A percentile compares a stretch with the other conserved stretches of the same genome.
Evolutionary conservation across 1,140 invertebrate genomes (phyloP).

Genomic region (Hirudo medicinalis): DNA sequence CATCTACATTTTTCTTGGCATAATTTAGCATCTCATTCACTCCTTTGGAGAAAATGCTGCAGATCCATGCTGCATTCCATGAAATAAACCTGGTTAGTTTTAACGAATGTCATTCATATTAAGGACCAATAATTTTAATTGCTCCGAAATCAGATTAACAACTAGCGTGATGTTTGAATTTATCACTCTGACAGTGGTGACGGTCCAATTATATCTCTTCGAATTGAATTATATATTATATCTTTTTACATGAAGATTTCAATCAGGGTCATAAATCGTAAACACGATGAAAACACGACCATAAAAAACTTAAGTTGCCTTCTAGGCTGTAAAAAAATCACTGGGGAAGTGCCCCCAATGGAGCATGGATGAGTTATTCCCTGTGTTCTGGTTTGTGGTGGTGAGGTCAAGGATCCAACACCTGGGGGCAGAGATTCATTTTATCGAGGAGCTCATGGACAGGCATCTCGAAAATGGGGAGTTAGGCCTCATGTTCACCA

Average conservation of each 20-base stretch:
- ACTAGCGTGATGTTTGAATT: no score
- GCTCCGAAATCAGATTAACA: no score
- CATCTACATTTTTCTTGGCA: neutral
- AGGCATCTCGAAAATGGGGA: conserved; percentile 59
- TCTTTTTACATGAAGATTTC: no score
- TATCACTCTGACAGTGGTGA: no score
- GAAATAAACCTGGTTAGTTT: conserved; percentile 55
- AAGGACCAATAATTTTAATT: no score
- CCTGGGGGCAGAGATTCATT: conserved; percentile 68
- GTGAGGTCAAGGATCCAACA: conserved; percentile 64
- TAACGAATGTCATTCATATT: neutral
- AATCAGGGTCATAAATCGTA: no score
- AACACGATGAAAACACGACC: no score
- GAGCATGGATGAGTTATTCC: conserved; percentile 73
- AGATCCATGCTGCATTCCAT: conserved; percentile 61
- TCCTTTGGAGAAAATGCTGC: conserved; percentile 61
- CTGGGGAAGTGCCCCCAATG: conserved; percentile 50
- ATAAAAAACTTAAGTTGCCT: no score
- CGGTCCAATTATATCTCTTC: no score
- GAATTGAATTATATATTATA: no score
- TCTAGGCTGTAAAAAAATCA: conserved; percentile 45
- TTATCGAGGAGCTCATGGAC: conserved; percentile 70
- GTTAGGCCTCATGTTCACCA: conserved; percentile 70
- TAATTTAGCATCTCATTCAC: conserved; percentile 44
- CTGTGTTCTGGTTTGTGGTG: conserved; percentile 69